A percentile compares a stretch with the other conserved stretches of the same genome.
Evolutionary conservation across 2,113 vertebrate species (phyloP).

Genomic region (Gambusia holbrooki): DNA sequence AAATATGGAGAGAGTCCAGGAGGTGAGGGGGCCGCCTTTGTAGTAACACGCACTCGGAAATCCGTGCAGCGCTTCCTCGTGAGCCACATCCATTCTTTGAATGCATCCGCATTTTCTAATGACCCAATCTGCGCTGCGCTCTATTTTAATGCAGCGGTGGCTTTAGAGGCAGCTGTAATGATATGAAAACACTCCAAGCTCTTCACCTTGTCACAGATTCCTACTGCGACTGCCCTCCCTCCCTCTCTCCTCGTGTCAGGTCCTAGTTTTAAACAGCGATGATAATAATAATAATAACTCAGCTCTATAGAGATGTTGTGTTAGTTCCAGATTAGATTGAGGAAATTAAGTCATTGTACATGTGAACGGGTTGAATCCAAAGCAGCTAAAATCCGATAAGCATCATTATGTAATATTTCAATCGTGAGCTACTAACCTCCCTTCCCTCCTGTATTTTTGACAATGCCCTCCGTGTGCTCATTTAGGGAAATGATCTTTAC

Average conservation of each 20-base stretch:
- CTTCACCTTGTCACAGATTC: conserved; percentile 32
- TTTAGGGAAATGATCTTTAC: not conserved
- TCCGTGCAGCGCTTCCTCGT: conserved; percentile 1
- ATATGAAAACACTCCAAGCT: conserved; percentile 41
- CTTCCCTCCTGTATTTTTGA: not conserved
- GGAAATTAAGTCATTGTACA: conserved; percentile 3
- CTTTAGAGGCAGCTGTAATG: conserved; percentile 29
- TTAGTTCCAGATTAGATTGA: conserved; percentile 13
- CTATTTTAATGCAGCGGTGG: conserved; percentile 19
- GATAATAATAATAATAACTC: conserved; percentile 31
- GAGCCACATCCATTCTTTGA: conserved; percentile 15
- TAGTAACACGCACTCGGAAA: not conserved
- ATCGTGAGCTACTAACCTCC: not conserved
- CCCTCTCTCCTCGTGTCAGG: conserved; percentile 18
- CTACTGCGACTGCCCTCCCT: conserved; percentile 4
- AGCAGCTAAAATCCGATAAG: conserved; percentile 21
- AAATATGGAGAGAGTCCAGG: conserved; percentile 6
- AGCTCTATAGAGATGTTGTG: conserved; percentile 17
- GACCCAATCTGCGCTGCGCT: conserved; percentile 11
- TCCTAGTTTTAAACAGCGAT: conserved; percentile 29
- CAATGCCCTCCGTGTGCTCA: not conserved
- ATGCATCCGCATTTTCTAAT: conserved; percentile 23
- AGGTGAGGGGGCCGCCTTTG: conserved; percentile 3
- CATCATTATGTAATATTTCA: conserved; percentile 12
- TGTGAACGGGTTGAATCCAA: conserved; percentile 13